Percentiles rank a stretch among this genome's conserved stretches.
phyloP scores from a whole-genome alignment of 2,888 invertebrate species.

The Melolontha melolontha region DNA sequence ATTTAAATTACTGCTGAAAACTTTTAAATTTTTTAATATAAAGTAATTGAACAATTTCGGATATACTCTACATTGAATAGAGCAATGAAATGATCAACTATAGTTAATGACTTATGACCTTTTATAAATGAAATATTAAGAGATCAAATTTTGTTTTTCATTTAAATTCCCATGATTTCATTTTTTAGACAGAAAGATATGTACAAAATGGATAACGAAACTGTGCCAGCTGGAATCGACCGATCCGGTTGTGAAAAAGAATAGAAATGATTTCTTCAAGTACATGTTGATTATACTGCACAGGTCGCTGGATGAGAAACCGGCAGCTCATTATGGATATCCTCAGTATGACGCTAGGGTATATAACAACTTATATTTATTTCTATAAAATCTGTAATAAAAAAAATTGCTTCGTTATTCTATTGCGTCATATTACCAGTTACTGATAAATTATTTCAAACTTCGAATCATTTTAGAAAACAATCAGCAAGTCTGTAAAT shows the following conservation, averaged over 20 bases:
- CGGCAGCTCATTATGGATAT: slow-evolving; percentile 50
- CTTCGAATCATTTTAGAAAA: too few relatives aligned
- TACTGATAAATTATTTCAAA: too few relatives aligned
- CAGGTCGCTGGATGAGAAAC: slow-evolving; percentile 55
- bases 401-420: background rate
- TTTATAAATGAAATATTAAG: too few relatives aligned
- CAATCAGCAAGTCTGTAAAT: too few relatives aligned
- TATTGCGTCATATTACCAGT: background rate
- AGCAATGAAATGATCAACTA: slow-evolving; percentile 5
- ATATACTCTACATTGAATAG: slow-evolving; percentile 22
- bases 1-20: background rate
- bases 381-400: slow-evolving; percentile 38
- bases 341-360: slow-evolving; percentile 56
- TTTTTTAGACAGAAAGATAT: slow-evolving; percentile 63
- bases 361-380: slow-evolving; percentile 14
- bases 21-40: background rate
- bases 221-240: slow-evolving; percentile 64
- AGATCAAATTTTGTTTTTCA: slow-evolving; percentile 7
- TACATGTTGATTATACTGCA: slow-evolving; percentile 66
- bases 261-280: slow-evolving; percentile 69
- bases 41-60: slow-evolving; percentile 15
- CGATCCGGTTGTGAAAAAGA: slow-evolving; percentile 66
- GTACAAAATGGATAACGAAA: slow-evolving; percentile 66
- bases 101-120: slow-evolving; percentile 2
- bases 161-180: background rate